Base-by-base conservation (phyloP, 2,888 invertebrate genomes). In the Ichneumon xanthorius region DNA sequence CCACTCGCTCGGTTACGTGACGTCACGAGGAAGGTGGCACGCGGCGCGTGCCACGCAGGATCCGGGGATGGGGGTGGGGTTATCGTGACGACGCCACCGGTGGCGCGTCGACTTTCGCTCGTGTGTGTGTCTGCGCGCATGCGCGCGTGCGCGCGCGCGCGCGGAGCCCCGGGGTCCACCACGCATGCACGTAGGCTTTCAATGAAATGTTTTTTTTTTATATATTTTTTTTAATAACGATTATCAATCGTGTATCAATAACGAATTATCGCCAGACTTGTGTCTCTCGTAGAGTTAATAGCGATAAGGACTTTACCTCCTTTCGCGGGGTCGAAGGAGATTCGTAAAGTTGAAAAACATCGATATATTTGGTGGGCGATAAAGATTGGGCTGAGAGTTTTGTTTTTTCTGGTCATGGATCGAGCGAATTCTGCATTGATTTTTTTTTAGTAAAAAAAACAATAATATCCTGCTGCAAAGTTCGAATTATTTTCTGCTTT, bases 1-100 rank as follows among this genome's bases (percentile, higher is more conserved):
- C 78, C 65, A 45, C 30, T 70, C 81, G 45, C 63, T 58, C 58
- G 80, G 67, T 83, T 61, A 26, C 14, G 87, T 92, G 92, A 93
- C 92, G 93, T 93, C 93, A 92, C 89, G 85, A 87, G 86, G 78
- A 89, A 90, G 91, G 89, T 90, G 91, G 92, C 90, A 92, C 89
- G 90, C 89, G 92, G 90, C 93, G 92, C 92, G 93, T 92, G 92
- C 92, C 93, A 88, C 84, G 67, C 87, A 68, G 82, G 87, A 75
- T 55, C 73, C 79, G 37, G 76, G 78, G 58, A 68, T 71, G 72
- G 87, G 70, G 85, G 87, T 77, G 75, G 83, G 63, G 68, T 81
- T 78, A 85, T 85, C 81, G 78, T 81, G 73, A 82, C 85, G 79
- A 71, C 76, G 72, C 63, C 11, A 33, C 77, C 72, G 55, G 76